phyloP scores from a whole-genome alignment of 1,140 invertebrate species.

The Eufriesea mexicana region DNA sequence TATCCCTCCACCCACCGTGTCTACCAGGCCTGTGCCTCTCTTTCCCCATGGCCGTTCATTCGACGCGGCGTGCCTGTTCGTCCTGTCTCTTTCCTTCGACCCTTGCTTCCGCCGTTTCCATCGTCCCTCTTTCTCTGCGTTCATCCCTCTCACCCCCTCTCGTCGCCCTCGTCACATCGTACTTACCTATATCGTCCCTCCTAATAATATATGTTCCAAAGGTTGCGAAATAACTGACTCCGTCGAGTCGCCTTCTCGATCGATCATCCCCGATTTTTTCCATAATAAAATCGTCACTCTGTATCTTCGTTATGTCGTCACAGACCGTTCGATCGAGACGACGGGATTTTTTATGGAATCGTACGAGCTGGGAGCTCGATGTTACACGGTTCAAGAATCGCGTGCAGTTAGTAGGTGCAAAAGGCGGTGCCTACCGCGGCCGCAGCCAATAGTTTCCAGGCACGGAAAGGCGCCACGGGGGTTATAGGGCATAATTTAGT shows the following conservation, averaged over 20 bases:
- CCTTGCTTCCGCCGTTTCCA: background rate
- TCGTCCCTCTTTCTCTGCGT: slow-evolving; percentile 41
- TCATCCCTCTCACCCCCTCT: background rate
- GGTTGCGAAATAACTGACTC: slow-evolving; percentile 77
- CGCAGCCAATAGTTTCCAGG: slow-evolving; percentile 78
- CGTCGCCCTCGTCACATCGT: slow-evolving; percentile 32
- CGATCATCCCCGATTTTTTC: background rate
- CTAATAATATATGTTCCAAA: slow-evolving; percentile 76
- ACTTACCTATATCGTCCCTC: slow-evolving; percentile 64
- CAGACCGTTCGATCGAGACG: background rate
- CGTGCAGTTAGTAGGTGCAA: slow-evolving; percentile 19
- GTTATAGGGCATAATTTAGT: slow-evolving; percentile 85
- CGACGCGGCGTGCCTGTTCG: slow-evolving; percentile 30
- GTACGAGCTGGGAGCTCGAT: background rate
- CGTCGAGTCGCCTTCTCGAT: background rate
- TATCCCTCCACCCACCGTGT: slow-evolving; percentile 66
- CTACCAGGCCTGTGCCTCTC: slow-evolving; percentile 35
- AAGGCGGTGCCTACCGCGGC: slow-evolving; percentile 46
- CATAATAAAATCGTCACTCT: background rate
- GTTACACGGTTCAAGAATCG: slow-evolving; percentile 14
- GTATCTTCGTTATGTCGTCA: background rate
- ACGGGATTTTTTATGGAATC: background rate
- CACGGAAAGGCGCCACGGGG: slow-evolving; percentile 77
- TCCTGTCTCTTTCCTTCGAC: slow-evolving; percentile 38
- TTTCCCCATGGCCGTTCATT: slow-evolving; percentile 45